phyloP scores from a whole-genome alignment of 1,140 invertebrate species.

The Zaprionus africanus region DNA sequence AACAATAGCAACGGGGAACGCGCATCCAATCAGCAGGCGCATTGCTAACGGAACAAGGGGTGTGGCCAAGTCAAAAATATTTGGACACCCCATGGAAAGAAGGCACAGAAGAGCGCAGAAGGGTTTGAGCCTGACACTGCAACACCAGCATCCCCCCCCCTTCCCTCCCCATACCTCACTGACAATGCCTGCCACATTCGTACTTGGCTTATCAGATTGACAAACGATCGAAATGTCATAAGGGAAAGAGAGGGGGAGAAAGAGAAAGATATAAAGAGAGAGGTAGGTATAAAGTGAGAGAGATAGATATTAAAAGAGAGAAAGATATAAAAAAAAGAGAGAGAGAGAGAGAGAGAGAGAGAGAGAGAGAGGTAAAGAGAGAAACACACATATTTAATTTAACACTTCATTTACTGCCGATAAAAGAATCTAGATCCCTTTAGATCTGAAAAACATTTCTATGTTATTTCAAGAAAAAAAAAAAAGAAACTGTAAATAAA shows the following conservation, averaged over 20 bases:
- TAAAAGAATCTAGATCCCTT: no score
- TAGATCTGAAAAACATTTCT: no score
- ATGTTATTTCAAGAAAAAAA: no score
- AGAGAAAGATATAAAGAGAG: neutral
- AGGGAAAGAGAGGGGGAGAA: neutral
- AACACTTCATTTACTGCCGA: no score
- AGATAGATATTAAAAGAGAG: no score
- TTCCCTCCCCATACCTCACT: neutral
- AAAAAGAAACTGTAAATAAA: no score
- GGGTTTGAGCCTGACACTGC: slow-evolving; percentile 16
- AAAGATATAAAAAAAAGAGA: no score
- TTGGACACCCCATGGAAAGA: slow-evolving; percentile 39
- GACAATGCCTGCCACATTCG: no score
- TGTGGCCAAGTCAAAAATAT: slow-evolving; percentile 44
- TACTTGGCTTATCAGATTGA: neutral
- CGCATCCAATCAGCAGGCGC: slow-evolving; percentile 56
- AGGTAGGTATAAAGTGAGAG: neutral
- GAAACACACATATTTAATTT: no score
- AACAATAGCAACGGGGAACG: slow-evolving; percentile 16
- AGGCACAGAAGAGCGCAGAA: slow-evolving; percentile 10
- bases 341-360: no score
- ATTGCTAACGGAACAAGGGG: slow-evolving; percentile 41
- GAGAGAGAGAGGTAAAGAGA: no score
- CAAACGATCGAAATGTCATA: neutral
- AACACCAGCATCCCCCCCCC: neutral